Evolutionary conservation across 2,113 vertebrate genomes (phyloP).

Genomic region (Menidia beryllina): DNA sequence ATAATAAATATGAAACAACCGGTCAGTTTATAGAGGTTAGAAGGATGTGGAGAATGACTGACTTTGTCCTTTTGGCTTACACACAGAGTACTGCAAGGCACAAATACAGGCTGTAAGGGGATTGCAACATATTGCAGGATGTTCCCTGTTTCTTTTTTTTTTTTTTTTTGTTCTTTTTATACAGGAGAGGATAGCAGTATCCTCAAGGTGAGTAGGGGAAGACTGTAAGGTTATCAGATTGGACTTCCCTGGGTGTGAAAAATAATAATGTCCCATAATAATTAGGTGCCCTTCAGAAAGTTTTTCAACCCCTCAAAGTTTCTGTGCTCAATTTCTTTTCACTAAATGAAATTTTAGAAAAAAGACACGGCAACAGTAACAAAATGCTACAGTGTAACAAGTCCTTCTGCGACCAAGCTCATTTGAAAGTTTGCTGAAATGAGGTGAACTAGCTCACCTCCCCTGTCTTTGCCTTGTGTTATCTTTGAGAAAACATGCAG

Average conservation of each 20-base stretch:
- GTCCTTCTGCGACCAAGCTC: constrained; percentile 7
- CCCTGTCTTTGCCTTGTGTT: constrained; percentile 50
- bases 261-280: constrained; percentile 61
- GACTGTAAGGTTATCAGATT: constrained; percentile 67
- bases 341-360: constrained; percentile 36
- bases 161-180: too few relatives aligned
- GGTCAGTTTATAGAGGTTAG: constrained; percentile 81
- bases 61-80: constrained; percentile 57
- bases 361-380: constrained; percentile 8
- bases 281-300: constrained; percentile 73
- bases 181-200: constrained; percentile 43
- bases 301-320: constrained; percentile 57
- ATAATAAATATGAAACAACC: constrained; percentile 84
- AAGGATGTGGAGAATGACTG: constrained; percentile 68
- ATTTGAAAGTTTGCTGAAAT: constrained; percentile 39
- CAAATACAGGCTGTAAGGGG: constrained; percentile 44
- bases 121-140: constrained; percentile 21
- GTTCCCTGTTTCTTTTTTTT: constrained; percentile 4
- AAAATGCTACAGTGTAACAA: constrained; percentile 26
- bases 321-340: constrained; percentile 10
- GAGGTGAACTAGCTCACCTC: constrained; percentile 55
- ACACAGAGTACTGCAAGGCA: constrained; percentile 18
- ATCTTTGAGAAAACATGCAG: constrained; percentile 78
- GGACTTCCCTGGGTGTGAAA: constrained; percentile 57
- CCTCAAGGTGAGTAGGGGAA: constrained; percentile 58